Conservation (phyloP, 2,888 invertebrate genomes). For the Xylota sylvarum region DNA sequence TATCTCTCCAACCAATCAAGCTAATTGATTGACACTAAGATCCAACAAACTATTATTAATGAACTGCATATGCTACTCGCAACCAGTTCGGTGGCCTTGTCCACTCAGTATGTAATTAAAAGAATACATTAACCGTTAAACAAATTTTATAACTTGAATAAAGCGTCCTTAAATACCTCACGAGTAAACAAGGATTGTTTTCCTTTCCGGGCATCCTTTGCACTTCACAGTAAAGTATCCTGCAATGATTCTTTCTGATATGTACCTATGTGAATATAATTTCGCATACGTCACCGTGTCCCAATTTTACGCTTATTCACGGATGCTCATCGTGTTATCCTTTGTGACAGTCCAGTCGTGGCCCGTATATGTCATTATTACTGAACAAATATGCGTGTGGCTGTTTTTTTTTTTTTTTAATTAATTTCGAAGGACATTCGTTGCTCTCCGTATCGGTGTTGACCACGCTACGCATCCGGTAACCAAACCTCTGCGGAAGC, state of each 20-base stretch:
- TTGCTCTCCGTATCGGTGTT: conserved; percentile 53
- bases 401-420: conserved; percentile 39
- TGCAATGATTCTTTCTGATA: conserved; percentile 1
- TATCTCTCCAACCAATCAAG: too few species aligned
- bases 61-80: not conserved
- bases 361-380: conserved; percentile 61
- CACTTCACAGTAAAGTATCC: conserved; percentile 15
- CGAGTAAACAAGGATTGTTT: conserved; percentile 54
- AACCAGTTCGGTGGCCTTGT: not conserved
- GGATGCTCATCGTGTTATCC: conserved; percentile 56
- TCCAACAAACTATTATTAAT: not conserved
- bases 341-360: conserved; percentile 58
- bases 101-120: conserved; percentile 36
- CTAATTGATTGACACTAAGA: not conserved
- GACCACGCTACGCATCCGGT: conserved; percentile 68
- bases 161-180: conserved; percentile 39
- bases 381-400: conserved; percentile 58
- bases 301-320: conserved; percentile 55
- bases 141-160: conserved; percentile 46
- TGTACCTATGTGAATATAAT: conserved; percentile 16
- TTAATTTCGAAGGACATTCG: conserved; percentile 72
- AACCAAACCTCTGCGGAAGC: conserved; percentile 65
- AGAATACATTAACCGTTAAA: conserved; percentile 54
- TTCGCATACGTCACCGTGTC: conserved; percentile 10
- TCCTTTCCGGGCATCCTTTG: conserved; percentile 44